Conservation (phyloP, 2,113 vertebrate genomes). For the Oxyura jamaicensis region DNA sequence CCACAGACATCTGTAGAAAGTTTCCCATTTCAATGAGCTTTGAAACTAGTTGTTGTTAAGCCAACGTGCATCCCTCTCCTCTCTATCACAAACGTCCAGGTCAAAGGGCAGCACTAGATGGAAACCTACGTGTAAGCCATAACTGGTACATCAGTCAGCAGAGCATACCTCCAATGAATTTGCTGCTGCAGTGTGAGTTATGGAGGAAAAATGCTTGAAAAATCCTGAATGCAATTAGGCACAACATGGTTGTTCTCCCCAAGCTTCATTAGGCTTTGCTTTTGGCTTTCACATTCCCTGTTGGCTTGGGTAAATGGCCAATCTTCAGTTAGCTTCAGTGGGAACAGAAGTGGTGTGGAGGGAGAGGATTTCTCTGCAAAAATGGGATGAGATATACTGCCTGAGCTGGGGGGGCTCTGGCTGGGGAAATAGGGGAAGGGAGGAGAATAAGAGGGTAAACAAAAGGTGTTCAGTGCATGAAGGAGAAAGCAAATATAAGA, state of each 20-base stretch:
- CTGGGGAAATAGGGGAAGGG: not conserved
- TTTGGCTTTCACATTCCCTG: constrained; percentile 40
- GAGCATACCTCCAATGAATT: constrained; percentile 29
- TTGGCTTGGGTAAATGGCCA: constrained; percentile 25
- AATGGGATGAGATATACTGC: not conserved
- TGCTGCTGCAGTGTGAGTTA: not conserved
- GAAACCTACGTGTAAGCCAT: not conserved
- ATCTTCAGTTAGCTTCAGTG: constrained; percentile 4
- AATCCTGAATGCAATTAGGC: constrained; percentile 49
- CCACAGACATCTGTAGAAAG: not conserved
- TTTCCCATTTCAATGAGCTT: constrained; percentile 34
- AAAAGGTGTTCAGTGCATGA: not conserved
- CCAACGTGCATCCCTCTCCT: fast-evolving
- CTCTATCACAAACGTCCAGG: constrained; percentile 1
- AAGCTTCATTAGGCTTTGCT: constrained; percentile 68
- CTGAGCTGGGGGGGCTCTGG: not conserved
- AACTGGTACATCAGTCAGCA: constrained; percentile 25
- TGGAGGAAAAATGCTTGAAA: constrained; percentile 49
- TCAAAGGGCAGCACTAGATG: constrained; percentile 41
- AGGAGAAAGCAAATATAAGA: not conserved
- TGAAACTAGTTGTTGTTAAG: constrained; percentile 3
- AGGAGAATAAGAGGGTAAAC: not conserved
- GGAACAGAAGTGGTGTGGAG: not conserved
- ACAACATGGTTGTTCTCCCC: constrained; percentile 47
- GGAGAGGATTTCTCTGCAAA: not conserved